phyloP scores from a whole-genome alignment of 2,797 vertebrate species.

The Vultur gryphus region DNA sequence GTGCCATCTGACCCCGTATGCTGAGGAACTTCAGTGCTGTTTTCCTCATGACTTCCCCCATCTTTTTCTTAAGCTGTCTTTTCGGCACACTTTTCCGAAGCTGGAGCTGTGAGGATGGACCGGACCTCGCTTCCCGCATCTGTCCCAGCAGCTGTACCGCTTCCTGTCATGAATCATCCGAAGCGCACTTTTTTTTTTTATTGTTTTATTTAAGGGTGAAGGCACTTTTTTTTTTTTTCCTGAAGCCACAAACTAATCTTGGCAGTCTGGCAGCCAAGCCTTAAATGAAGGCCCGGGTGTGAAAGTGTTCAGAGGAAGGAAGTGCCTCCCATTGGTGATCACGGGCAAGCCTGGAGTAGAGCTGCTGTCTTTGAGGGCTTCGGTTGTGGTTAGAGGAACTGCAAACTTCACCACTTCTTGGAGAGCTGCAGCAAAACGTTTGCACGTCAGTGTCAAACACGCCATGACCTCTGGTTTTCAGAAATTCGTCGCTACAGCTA shows the following conservation, averaged over 20 bases:
- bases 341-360: not conserved
- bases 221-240: constrained; percentile 52
- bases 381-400: not conserved
- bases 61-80: constrained; percentile 1
- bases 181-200: not conserved
- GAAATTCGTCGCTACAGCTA: not conserved
- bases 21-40: not conserved
- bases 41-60: constrained; percentile 39
- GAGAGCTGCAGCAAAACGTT: not conserved
- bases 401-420: not conserved
- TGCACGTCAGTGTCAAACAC: not conserved
- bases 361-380: not conserved
- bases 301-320: not conserved
- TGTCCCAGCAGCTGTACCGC: constrained; percentile 43
- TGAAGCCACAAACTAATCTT: not conserved
- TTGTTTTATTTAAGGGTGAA: constrained; percentile 32
- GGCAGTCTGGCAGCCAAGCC: constrained; percentile 3
- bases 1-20: not conserved
- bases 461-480: not conserved
- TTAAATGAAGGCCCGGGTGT: not conserved
- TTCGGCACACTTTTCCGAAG: not conserved
- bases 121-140: not conserved
- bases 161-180: constrained; percentile 52
- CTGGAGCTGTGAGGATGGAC: not conserved
- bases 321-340: not conserved